Evolutionary conservation across 2,797 vertebrate species (phyloP).

Genomic region (Adelosebastes latens): DNA sequence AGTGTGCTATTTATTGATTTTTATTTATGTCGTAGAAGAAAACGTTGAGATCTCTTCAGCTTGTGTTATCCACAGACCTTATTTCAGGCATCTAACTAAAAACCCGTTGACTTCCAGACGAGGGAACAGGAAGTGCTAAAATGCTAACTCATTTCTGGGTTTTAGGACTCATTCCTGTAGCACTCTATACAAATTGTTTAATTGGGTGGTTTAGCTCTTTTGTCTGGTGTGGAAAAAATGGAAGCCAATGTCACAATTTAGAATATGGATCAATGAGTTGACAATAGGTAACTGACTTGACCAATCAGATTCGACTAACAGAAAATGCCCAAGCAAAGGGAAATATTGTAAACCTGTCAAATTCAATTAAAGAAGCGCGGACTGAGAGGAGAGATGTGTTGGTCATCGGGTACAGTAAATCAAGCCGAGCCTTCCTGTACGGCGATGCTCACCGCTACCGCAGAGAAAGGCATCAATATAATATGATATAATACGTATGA

Average conservation of each 20-base stretch:
- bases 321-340: background rate
- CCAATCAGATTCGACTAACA: background rate
- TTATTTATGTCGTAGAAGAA: too few species aligned
- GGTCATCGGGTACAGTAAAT: background rate
- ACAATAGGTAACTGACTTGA: background rate
- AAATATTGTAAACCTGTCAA: background rate
- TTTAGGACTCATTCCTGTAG: too few species aligned
- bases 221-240: background rate
- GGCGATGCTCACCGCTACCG: conserved; percentile 5
- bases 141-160: too few species aligned
- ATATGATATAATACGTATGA: background rate
- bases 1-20: too few species aligned
- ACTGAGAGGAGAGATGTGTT: background rate
- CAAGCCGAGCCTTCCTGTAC: background rate
- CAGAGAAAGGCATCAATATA: conserved; percentile 21
- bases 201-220: too few species aligned
- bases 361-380: background rate
- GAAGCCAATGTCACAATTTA: background rate
- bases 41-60: too few species aligned
- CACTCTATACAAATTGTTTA: too few species aligned
- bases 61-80: too few species aligned
- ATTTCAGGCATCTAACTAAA: too few species aligned
- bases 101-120: too few species aligned
- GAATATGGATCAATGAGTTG: background rate
- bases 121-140: too few species aligned